These are phyloP conservation scores for Synanthedon formicaeformis DNA, from an alignment of 2,888 invertebrate species.

Conservation along the genomic window DNA sequence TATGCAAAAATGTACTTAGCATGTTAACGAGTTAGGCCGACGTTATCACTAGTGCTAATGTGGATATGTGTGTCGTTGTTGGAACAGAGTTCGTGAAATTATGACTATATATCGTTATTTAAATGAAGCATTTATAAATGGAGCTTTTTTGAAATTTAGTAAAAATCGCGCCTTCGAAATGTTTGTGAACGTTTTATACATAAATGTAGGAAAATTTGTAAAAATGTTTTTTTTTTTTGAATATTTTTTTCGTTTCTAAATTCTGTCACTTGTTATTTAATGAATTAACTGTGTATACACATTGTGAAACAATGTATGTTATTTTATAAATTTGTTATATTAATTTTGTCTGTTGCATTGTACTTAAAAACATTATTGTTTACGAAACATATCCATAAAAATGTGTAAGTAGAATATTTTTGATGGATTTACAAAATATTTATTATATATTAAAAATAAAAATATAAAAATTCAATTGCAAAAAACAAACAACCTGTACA, in stretches of 20 bases:
- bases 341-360: constrained; percentile 4
- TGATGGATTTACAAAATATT: constrained; percentile 6
- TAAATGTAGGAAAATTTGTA: not conserved
- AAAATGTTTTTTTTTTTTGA: not conserved
- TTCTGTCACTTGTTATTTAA: not conserved
- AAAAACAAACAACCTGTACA: not conserved
- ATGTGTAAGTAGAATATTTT: constrained; percentile 2
- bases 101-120: not conserved
- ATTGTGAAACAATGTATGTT: too few relatives aligned
- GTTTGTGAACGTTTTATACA: not conserved
- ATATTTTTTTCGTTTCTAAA: not conserved
- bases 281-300: not conserved
- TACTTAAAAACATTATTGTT: constrained; percentile 10
- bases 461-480: not conserved
- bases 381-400: constrained; percentile 6
- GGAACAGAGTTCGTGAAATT: constrained; percentile 4
- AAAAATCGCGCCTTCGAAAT: not conserved
- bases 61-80: constrained; percentile 47
- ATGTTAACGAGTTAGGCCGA: too few relatives aligned
- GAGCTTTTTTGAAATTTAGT: too few relatives aligned
- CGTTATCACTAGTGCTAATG: constrained; percentile 31
- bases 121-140: too few relatives aligned
- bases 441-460: not conserved
- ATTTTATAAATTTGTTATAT: not conserved
- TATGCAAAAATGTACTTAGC: too few relatives aligned